Conservation (phyloP, 2,888 invertebrate genomes). For the Elegia similella region DNA sequence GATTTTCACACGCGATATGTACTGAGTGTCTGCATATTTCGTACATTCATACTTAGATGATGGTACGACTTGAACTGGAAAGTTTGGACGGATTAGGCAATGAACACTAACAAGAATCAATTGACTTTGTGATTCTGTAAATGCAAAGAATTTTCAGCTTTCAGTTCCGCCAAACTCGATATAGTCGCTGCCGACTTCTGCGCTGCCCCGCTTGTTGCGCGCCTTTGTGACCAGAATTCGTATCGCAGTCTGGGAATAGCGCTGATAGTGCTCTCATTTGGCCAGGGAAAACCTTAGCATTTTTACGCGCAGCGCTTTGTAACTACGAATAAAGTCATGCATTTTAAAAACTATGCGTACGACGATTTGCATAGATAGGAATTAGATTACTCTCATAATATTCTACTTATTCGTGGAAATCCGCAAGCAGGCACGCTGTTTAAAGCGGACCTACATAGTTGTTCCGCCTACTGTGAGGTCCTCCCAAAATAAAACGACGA, state of each 20-base stretch:
- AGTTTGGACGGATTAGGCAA: background rate
- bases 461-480: too few species aligned
- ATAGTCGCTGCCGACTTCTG: too few species aligned
- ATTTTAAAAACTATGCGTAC: slow-evolving; percentile 53
- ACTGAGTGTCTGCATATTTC: slow-evolving; percentile 11
- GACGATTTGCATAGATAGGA: slow-evolving; percentile 58
- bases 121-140: background rate
- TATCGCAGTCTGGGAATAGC: slow-evolving; percentile 73
- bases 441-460: background rate
- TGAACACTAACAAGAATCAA: background rate
- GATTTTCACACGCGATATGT: slow-evolving; percentile 40
- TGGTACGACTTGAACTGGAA: background rate
- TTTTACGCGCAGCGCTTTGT: slow-evolving; percentile 67
- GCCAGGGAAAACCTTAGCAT: slow-evolving; percentile 71
- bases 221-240: slow-evolving; percentile 74
- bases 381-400: slow-evolving; percentile 51
- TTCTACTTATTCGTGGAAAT: slow-evolving; percentile 19
- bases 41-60: slow-evolving; percentile 3
- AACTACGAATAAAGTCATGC: slow-evolving; percentile 70
- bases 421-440: slow-evolving; percentile 20
- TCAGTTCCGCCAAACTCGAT: too few species aligned
- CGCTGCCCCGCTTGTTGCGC: slow-evolving; percentile 42
- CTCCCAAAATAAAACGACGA: too few species aligned
- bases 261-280: slow-evolving; percentile 67
- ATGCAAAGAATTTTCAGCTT: too few species aligned